These are phyloP conservation scores for Eupithecia dodoneata DNA, from an alignment of 2,888 invertebrate species.

Conservation along the genomic window DNA sequence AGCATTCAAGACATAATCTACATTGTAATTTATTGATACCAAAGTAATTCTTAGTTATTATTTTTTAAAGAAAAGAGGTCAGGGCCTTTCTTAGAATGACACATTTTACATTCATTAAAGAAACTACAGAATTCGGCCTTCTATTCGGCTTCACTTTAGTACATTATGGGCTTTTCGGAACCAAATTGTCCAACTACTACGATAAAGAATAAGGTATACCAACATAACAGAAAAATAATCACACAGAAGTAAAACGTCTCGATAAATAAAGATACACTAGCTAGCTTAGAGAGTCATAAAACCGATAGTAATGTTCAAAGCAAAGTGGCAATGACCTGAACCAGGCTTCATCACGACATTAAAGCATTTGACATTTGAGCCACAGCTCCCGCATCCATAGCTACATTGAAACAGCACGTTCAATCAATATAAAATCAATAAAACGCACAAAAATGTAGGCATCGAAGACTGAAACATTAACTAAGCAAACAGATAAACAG, in stretches of 20 bases:
- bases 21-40: background rate
- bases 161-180: background rate
- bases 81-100: too few species aligned
- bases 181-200: background rate
- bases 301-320: conserved; percentile 33
- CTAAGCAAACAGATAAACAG: background rate
- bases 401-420: conserved; percentile 15
- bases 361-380: conserved; percentile 49
- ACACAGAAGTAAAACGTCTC: background rate
- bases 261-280: conserved; percentile 5
- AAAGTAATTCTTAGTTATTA: background rate
- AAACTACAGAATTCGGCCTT: too few species aligned
- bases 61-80: too few species aligned
- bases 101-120: too few species aligned
- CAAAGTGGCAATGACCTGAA: conserved; percentile 40
- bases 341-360: conserved; percentile 44
- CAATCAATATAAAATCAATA: conserved; percentile 6
- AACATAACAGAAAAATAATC: background rate
- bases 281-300: conserved; percentile 21
- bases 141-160: too few species aligned
- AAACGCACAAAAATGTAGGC: background rate
- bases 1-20: background rate
- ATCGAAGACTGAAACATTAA: background rate
- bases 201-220: background rate
- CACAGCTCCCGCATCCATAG: conserved; percentile 37